phyloP scores from a whole-genome alignment of 2,113 vertebrate genomes.

The Peromyscus maniculatus region DNA sequence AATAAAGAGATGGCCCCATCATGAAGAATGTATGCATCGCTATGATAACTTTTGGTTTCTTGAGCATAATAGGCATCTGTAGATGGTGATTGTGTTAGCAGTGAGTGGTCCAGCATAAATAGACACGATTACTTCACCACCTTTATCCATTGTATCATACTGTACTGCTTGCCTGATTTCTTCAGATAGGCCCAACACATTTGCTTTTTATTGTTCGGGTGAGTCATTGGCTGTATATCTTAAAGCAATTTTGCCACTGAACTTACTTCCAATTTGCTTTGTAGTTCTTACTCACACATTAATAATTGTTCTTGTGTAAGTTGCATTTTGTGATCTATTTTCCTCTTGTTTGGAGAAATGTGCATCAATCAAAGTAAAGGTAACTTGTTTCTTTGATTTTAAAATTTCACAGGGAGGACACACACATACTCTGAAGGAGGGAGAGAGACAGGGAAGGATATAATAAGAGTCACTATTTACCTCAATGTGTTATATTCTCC shows the following conservation, averaged over 20 bases:
- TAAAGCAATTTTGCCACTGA: neutral
- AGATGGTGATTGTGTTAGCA: neutral
- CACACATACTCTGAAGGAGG: neutral
- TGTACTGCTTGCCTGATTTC: neutral
- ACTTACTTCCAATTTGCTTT: neutral
- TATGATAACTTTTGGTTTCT: neutral
- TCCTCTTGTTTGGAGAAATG: neutral
- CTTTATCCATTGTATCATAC: neutral
- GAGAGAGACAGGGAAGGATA: neutral
- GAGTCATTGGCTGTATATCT: neutral
- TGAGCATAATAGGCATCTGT: neutral
- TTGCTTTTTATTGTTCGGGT: neutral
- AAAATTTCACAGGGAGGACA: constrained; percentile 53
- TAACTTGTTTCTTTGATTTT: neutral
- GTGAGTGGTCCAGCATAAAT: neutral
- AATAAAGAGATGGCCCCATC: neutral
- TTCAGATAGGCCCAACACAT: neutral
- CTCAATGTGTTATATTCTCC: neutral
- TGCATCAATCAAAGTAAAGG: neutral
- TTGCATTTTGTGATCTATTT: neutral
- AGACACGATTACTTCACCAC: neutral
- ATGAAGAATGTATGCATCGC: neutral
- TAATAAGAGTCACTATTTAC: neutral
- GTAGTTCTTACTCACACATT: neutral
- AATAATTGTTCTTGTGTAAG: neutral